Evolutionary conservation across 2,888 invertebrate species (phyloP).

Genomic region (Ennomos fuscantarius): DNA sequence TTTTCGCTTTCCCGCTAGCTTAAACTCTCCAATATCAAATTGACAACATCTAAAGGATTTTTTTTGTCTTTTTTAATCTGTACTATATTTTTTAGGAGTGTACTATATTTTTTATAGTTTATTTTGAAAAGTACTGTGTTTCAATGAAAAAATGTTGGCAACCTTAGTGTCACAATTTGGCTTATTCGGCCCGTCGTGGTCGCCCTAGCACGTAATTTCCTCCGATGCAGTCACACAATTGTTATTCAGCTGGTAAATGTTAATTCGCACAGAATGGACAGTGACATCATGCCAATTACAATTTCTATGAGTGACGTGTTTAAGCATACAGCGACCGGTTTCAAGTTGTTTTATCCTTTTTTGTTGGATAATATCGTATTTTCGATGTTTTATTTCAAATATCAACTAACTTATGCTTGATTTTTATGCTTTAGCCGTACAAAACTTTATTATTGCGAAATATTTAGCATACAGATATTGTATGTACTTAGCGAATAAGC

Average conservation of each 20-base stretch:
- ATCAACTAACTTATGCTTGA: background rate
- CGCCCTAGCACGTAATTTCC: constrained; percentile 21
- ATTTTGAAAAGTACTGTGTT: too few species aligned
- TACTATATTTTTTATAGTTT: too few species aligned
- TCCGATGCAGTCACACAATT: constrained; percentile 34
- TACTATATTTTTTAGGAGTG: too few species aligned
- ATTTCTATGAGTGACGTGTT: constrained; percentile 38
- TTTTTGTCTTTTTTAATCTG: too few species aligned
- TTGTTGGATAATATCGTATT: constrained; percentile 1
- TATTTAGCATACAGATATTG: constrained; percentile 7
- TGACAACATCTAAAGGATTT: too few species aligned
- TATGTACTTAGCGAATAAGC: constrained; percentile 8
- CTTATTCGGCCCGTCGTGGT: too few species aligned
- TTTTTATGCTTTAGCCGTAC: constrained; percentile 7
- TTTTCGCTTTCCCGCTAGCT: too few species aligned
- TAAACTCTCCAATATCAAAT: too few species aligned
- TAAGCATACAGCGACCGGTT: constrained; percentile 30
- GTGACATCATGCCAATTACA: constrained; percentile 55
- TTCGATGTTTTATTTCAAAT: background rate
- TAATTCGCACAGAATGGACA: constrained; percentile 43
- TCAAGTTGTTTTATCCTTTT: constrained; percentile 14
- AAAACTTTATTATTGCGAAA: background rate
- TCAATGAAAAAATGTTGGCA: too few species aligned
- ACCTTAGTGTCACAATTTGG: constrained; percentile 4
- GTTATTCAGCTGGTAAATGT: constrained; percentile 41